phyloP scores from a whole-genome alignment of 2,113 vertebrate genomes.

The Carollia perspicillata region DNA sequence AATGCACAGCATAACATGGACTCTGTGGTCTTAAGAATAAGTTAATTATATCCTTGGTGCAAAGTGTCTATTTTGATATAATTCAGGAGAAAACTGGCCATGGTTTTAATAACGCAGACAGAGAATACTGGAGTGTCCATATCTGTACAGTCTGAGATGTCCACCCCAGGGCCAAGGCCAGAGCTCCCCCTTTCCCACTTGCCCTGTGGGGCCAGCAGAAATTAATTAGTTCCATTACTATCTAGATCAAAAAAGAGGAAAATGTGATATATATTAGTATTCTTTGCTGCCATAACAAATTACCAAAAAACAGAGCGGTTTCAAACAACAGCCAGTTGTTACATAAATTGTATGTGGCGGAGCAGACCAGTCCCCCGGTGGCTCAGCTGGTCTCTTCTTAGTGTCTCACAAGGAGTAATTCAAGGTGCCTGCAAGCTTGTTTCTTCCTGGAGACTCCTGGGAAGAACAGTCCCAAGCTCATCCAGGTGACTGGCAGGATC shows the following conservation, averaged over 20 bases:
- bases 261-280: not conserved
- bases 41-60: not conserved
- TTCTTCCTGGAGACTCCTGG: not conserved
- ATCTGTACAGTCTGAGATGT: not conserved
- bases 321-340: not conserved
- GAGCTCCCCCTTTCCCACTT: not conserved
- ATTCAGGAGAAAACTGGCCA: not conserved
- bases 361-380: not conserved
- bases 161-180: not conserved
- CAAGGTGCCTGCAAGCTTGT: not conserved
- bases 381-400: not conserved
- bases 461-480: not conserved
- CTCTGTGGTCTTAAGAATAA: not conserved
- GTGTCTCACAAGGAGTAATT: not conserved
- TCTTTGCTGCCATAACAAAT: not conserved
- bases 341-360: not conserved
- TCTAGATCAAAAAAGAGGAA: not conserved
- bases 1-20: not conserved
- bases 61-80: not conserved
- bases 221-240: conserved; percentile 1
- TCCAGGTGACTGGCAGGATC: not conserved
- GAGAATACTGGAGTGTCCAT: not conserved
- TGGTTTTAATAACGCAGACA: not conserved
- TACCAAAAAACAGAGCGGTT: not conserved
- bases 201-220: not conserved